Conservation (phyloP, 1,140 invertebrate species). For the Tetranychus urticae region DNA sequence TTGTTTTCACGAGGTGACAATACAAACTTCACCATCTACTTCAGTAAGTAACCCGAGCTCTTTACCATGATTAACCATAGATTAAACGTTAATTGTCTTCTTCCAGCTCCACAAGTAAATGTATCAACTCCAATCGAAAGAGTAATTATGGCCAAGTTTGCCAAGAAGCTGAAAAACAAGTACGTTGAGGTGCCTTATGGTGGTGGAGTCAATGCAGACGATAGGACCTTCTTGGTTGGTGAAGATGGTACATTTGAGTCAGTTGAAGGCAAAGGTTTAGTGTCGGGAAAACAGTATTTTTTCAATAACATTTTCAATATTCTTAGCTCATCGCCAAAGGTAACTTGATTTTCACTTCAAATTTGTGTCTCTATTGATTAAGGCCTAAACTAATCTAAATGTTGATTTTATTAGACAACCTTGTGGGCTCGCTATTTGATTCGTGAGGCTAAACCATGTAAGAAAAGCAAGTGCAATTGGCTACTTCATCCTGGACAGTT, state of each 20-base stretch:
- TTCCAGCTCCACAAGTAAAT: not conserved
- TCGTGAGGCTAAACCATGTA: not conserved
- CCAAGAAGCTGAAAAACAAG: not conserved
- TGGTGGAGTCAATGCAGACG: not conserved
- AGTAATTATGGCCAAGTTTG: not conserved
- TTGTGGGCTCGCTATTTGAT: not conserved
- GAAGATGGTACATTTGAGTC: not conserved
- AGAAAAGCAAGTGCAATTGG: not conserved
- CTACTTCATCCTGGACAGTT: not conserved
- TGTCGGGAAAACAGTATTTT: not conserved
- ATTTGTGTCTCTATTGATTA: not conserved
- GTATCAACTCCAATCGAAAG: not conserved
- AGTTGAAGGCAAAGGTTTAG: not conserved
- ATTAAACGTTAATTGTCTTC: not conserved
- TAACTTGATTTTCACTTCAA: not conserved
- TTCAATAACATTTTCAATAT: not conserved
- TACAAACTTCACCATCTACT: not conserved
- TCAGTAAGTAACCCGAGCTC: not conserved
- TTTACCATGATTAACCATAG: not conserved
- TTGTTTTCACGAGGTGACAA: not conserved
- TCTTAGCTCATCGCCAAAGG: not conserved
- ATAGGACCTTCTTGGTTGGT: not conserved
- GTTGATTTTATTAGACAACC: not conserved
- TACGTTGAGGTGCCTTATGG: not conserved
- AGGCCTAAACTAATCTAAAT: not conserved